These are phyloP conservation scores for Mamestra configurata DNA, from an alignment of 1,140 invertebrate species.

Conservation along the genomic window DNA sequence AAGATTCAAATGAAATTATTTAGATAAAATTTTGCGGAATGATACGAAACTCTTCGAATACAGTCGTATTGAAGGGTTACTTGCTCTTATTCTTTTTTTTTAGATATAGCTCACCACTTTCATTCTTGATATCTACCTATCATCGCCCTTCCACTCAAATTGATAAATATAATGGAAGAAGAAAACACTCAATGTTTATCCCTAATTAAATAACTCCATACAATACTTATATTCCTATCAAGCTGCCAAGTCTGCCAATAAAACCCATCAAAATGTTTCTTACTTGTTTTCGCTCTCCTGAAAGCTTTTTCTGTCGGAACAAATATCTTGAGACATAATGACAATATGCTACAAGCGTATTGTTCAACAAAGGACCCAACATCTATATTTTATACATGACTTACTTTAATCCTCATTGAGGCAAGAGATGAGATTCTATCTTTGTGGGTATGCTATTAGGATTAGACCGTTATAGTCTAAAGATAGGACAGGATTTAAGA, in stretches of 20 bases:
- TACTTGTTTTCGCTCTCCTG: not conserved
- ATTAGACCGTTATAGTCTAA: conserved; percentile 9
- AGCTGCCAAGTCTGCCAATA: not conserved
- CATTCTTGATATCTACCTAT: too few species aligned
- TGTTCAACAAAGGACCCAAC: conserved; percentile 9
- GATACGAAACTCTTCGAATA: too few species aligned
- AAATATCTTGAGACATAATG: not conserved
- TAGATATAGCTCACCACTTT: too few species aligned
- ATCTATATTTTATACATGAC: conserved; percentile 34
- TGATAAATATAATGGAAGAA: too few species aligned
- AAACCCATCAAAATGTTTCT: not conserved
- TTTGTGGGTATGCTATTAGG: not conserved
- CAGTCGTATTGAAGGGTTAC: too few species aligned
- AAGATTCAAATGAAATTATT: too few species aligned
- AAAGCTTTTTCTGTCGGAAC: not conserved
- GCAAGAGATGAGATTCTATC: conserved; percentile 17
- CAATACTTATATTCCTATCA: not conserved
- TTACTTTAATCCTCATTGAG: conserved; percentile 17
- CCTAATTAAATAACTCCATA: too few species aligned
- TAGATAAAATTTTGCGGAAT: too few species aligned
- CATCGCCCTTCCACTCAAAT: too few species aligned
- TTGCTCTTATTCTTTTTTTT: too few species aligned
- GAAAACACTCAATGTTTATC: too few species aligned
- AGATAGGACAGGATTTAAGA: conserved; percentile 9
- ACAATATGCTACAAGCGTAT: conserved; percentile 22